Conservation (phyloP, 53 echinoderm and acorn worm species). For the Henricia sp. region DNA sequence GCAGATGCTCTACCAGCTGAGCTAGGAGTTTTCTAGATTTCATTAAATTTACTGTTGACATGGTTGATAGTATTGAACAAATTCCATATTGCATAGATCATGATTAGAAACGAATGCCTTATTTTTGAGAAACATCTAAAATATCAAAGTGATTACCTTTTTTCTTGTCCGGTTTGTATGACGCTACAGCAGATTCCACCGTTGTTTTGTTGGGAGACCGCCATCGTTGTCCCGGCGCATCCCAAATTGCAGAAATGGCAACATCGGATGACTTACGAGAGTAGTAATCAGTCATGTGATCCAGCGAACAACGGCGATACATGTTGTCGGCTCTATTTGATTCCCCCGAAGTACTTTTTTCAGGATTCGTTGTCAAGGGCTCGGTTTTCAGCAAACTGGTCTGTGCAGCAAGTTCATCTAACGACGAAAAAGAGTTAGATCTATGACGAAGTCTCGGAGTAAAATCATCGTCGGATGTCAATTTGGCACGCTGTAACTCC, state of each 20-base stretch:
- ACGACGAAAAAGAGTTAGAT: constrained; percentile 55
- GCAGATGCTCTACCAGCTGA: no score
- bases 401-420: not conserved
- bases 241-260: constrained; percentile 40
- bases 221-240: constrained; percentile 1
- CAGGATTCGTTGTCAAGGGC: not conserved
- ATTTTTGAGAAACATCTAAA: no score
- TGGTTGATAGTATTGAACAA: no score
- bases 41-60: no score
- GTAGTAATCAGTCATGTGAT: constrained; percentile 51
- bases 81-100: no score
- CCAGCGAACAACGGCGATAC: constrained; percentile 47
- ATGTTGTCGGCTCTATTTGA: constrained; percentile 30
- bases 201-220: constrained; percentile 1
- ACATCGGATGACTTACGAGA: constrained; percentile 27
- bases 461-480: not conserved
- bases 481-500: not conserved
- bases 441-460: not conserved
- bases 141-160: constrained; percentile 14
- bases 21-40: no score
- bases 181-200: not conserved
- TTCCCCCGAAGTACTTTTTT: not conserved
- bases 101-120: no score
- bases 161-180: constrained; percentile 18
- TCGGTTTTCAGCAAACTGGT: not conserved